A percentile compares a stretch with the other conserved stretches of the same genome.
Conservation (phyloP, 2,797 vertebrate species). For the Monodelphis domestica region DNA sequence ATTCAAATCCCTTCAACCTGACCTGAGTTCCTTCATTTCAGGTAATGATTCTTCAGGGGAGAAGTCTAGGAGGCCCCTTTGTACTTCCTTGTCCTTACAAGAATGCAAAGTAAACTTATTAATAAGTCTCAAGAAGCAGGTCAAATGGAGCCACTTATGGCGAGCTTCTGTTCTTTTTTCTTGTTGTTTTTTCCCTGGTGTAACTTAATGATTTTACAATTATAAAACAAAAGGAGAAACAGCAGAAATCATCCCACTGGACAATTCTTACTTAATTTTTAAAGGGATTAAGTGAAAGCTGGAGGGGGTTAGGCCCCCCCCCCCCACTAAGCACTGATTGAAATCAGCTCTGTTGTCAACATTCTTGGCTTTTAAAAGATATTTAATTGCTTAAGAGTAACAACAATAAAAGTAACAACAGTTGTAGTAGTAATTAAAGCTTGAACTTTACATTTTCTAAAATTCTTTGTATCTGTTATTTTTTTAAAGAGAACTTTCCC, state of each 20-base stretch:
- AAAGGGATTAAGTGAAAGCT: conserved; percentile 48
- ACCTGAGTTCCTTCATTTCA: conserved; percentile 93
- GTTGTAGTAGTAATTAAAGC: conserved; percentile 14
- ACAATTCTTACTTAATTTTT: conserved; percentile 50
- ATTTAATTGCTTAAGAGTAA: conserved; percentile 44
- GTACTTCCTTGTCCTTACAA: not conserved
- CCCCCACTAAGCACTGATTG: conserved; percentile 2
- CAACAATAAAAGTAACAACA: conserved; percentile 32
- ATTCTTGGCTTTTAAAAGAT: not conserved
- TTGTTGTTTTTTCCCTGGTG: conserved; percentile 41
- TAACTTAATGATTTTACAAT: conserved; percentile 59
- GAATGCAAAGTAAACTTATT: not conserved
- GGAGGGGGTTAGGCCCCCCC: conserved; percentile 7
- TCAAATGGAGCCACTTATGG: conserved; percentile 9
- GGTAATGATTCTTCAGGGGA: conserved; percentile 83
- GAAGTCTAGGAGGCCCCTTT: not conserved
- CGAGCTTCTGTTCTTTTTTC: conserved; percentile 41
- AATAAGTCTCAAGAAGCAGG: conserved; percentile 30
- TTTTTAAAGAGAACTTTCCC: not conserved
- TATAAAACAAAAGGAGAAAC: conserved; percentile 50
- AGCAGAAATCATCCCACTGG: conserved; percentile 33
- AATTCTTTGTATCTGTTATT: not conserved
- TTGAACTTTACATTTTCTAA: not conserved
- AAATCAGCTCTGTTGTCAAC: conserved; percentile 35
- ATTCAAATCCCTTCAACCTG: conserved; percentile 93